These are phyloP conservation scores for Amphimedon queenslandica DNA, from an alignment of 37 sponge, comb jelly and placozoan species.

Conservation along the genomic window DNA sequence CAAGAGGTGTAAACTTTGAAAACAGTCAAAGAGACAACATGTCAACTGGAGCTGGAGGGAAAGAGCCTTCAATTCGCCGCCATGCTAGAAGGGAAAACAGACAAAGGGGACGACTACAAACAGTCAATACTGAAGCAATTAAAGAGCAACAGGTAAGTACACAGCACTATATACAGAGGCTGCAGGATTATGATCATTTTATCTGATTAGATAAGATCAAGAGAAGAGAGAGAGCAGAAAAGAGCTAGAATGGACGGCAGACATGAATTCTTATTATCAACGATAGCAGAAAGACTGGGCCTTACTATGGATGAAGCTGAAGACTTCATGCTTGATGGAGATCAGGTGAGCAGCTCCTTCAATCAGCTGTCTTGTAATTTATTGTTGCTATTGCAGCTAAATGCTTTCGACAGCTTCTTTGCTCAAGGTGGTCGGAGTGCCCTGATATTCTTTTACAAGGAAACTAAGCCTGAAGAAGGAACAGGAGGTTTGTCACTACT, in stretches of 20 bases:
- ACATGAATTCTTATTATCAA: constrained; percentile 74
- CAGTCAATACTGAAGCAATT: constrained; percentile 19
- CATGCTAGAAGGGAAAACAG: constrained; percentile 22
- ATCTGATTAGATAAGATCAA: constrained; percentile 19
- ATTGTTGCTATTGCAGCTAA: constrained; percentile 40
- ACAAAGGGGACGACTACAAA: constrained; percentile 10
- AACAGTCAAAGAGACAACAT: neutral
- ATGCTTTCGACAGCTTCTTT: constrained; percentile 82
- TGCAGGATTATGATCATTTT: too few species aligned
- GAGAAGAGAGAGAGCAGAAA: constrained; percentile 84
- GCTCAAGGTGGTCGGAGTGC: constrained; percentile 31
- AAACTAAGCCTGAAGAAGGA: neutral
- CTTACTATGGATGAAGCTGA: constrained; percentile 80
- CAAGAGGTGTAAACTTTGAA: neutral
- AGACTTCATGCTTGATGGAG: constrained; percentile 82
- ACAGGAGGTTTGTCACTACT: neutral
- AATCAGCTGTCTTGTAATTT: neutral
- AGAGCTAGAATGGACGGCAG: constrained; percentile 83
- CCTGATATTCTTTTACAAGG: constrained; percentile 77
- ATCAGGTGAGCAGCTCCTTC: constrained; percentile 52
- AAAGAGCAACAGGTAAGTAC: constrained; percentile 53
- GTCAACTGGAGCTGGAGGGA: neutral
- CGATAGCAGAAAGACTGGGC: constrained; percentile 71
- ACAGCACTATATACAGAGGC: too few species aligned
- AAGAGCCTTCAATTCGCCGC: constrained; percentile 23